A percentile compares a stretch with the other conserved stretches of the same genome.
Conservation (phyloP, 2,888 invertebrate species). For the Digitonthophagus gazella region DNA sequence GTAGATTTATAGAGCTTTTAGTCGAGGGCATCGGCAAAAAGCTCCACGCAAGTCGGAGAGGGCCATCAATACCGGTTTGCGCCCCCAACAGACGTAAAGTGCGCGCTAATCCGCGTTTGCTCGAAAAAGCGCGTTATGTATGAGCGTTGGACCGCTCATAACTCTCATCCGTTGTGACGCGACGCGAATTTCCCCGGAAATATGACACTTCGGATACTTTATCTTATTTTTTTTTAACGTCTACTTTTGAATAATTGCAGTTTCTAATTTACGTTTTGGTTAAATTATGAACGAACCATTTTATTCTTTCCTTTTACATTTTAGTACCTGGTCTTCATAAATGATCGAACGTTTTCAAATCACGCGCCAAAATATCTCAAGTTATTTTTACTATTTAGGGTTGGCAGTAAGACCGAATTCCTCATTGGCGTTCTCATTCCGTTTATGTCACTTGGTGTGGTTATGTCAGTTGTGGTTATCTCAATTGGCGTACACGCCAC, state of each 20-base stretch:
- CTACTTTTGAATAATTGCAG: not conserved
- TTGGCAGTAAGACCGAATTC: no score
- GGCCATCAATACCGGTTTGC: conserved; percentile 14
- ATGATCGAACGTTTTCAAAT: no score
- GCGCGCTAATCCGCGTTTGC: conserved; percentile 12
- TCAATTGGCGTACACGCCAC: no score
- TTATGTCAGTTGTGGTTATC: no score
- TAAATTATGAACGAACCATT: no score
- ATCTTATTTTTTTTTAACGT: not conserved
- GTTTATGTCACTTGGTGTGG: no score
- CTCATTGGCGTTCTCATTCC: no score
- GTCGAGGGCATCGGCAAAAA: conserved; percentile 13
- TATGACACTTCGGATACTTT: not conserved
- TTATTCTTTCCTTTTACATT: no score
- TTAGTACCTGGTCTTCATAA: no score
- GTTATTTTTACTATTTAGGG: no score
- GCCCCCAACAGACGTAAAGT: conserved; percentile 5
- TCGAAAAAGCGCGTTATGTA: not conserved
- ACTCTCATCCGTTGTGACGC: not conserved
- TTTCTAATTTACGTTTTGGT: no score
- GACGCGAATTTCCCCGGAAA: not conserved
- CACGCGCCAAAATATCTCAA: no score
- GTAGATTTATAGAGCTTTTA: conserved; percentile 15
- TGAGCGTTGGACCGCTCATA: not conserved
- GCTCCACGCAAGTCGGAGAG: conserved; percentile 5